A percentile compares a stretch with the other conserved stretches of the same genome.
These are phyloP conservation scores for Byasa hedistus DNA, from an alignment of 2,888 invertebrate genomes.

Conservation along the genomic window DNA sequence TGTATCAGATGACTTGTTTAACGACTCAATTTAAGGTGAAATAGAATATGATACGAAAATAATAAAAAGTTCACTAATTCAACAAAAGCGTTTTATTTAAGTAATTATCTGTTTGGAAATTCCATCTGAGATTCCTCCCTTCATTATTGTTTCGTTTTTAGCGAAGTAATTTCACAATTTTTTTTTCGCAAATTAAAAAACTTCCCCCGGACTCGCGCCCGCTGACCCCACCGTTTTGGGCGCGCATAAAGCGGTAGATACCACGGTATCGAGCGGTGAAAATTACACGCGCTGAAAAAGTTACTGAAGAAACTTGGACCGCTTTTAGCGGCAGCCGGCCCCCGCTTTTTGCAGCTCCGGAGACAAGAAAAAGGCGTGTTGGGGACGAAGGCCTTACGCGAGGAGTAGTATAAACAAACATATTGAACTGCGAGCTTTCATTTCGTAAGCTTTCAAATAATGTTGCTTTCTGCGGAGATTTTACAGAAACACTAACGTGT, in stretches of 20 bases:
- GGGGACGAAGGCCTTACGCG: constrained; percentile 13
- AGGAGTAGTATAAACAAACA: constrained; percentile 3
- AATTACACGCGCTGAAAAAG: constrained; percentile 27
- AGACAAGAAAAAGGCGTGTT: constrained; percentile 49
- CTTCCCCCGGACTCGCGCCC: constrained; percentile 5
- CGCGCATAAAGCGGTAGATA: constrained; percentile 6
- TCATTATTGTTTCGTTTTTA: constrained; percentile 9
- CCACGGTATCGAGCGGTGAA: constrained; percentile 15
- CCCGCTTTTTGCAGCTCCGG: constrained; percentile 43
- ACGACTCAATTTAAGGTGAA: too few species aligned
- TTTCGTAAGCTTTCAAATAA: neutral
- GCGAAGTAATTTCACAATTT: neutral
- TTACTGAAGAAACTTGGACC: constrained; percentile 25
- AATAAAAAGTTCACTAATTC: neutral
- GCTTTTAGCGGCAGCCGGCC: constrained; percentile 34
- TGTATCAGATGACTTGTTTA: too few species aligned
- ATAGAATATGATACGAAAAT: too few species aligned
- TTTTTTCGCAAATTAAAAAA: constrained; percentile 21
- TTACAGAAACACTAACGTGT: too few species aligned
- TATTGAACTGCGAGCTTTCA: neutral
- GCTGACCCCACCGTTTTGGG: constrained; percentile 7
- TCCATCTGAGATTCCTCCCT: neutral
- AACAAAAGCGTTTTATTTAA: neutral
- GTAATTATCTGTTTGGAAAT: constrained; percentile 1
- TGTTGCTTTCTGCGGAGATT: neutral